Conservation (phyloP, 2,797 vertebrate genomes). For the Alectoris magna region DNA sequence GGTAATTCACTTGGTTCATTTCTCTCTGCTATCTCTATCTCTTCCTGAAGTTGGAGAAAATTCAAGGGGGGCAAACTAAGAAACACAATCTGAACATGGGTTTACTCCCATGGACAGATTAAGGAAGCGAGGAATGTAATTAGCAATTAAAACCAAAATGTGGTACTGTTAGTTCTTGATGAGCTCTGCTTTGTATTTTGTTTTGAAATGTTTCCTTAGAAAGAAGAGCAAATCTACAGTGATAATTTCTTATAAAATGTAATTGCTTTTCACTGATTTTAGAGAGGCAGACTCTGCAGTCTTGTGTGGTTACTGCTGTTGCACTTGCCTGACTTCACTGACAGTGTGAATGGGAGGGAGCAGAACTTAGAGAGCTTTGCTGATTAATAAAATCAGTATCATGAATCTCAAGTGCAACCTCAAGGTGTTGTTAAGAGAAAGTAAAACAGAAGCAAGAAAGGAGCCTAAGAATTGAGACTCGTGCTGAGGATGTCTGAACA, state of each 20-base stretch:
- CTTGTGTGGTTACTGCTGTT: background rate
- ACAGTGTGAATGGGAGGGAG: rapidly evolving
- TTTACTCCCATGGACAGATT: background rate
- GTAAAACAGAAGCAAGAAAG: background rate
- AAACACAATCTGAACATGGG: background rate
- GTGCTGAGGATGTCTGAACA: background rate
- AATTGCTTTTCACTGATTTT: background rate
- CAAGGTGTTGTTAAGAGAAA: background rate
- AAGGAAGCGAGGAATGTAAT: background rate
- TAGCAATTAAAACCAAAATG: conserved; percentile 12
- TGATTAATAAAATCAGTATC: background rate
- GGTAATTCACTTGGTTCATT: background rate
- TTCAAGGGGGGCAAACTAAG: background rate
- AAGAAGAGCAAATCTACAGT: background rate
- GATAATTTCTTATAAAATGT: rapidly evolving
- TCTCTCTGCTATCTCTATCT: background rate
- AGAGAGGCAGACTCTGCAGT: background rate
- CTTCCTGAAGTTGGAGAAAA: background rate
- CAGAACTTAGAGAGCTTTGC: background rate
- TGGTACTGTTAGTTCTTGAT: background rate
- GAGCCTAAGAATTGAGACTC: background rate
- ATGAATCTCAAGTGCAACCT: background rate
- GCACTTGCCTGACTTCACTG: background rate
- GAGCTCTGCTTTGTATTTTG: background rate
- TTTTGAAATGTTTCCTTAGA: background rate